A percentile compares a stretch with the other conserved stretches of the same genome.
Conservation (phyloP, 2,888 invertebrate genomes). For the Phalera bucephala region DNA sequence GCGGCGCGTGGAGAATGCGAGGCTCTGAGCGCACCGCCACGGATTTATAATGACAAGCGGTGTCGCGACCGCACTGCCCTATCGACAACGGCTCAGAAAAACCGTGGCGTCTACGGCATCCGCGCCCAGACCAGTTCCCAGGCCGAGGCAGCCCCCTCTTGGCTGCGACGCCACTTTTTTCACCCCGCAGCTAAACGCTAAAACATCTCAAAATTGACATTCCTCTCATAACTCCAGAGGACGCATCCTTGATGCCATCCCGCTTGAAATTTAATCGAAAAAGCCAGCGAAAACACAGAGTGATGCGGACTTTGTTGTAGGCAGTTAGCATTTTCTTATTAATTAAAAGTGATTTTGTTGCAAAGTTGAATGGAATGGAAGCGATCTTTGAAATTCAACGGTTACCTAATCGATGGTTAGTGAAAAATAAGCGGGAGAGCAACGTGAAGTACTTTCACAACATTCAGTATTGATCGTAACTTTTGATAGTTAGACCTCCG, state of each 20-base stretch:
- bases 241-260: constrained; percentile 63
- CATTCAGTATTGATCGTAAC: no score
- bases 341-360: no score
- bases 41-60: constrained; percentile 78
- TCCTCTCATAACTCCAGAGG: constrained; percentile 76
- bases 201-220: constrained; percentile 80
- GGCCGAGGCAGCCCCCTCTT: constrained; percentile 41
- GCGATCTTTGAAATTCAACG: no score
- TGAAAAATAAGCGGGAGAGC: no score
- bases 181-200: constrained; percentile 66
- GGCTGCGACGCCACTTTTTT: constrained; percentile 59
- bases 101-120: constrained; percentile 61
- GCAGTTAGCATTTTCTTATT: no score
- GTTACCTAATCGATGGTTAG: no score
- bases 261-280: constrained; percentile 67
- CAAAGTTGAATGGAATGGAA: no score
- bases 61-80: constrained; percentile 63
- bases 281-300: constrained; percentile 56
- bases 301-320: no score
- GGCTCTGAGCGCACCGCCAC: constrained; percentile 77
- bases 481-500: no score
- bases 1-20: constrained; percentile 69
- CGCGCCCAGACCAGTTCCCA: constrained; percentile 69
- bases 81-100: constrained; percentile 66
- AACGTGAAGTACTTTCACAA: no score